Percentiles rank a stretch among this genome's conserved stretches.
phyloP scores from a whole-genome alignment of 1,140 invertebrate species.

The Plutomurus gul region DNA sequence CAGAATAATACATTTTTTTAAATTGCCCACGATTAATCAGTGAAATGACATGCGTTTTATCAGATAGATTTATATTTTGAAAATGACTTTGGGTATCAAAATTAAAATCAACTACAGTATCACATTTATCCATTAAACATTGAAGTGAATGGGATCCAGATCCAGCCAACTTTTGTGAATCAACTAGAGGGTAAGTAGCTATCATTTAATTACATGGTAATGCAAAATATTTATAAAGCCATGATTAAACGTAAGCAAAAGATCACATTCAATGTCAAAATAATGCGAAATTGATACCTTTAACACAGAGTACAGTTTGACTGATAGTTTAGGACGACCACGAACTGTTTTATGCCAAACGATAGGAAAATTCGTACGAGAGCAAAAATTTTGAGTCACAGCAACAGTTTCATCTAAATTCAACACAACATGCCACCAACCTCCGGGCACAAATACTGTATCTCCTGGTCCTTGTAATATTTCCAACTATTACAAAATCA shows the following conservation, averaged over 20 bases:
- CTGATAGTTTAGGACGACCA: slow-evolving; percentile 90
- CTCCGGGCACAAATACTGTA: slow-evolving; percentile 97
- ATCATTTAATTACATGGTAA: slow-evolving; percentile 24
- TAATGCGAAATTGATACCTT: slow-evolving; percentile 62
- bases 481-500: slow-evolving; percentile 70
- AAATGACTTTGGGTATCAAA: too few relatives aligned
- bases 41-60: too few relatives aligned
- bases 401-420: slow-evolving; percentile 96
- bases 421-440: slow-evolving; percentile 98
- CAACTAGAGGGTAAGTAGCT: too few relatives aligned
- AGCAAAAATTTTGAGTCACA: slow-evolving; percentile 98
- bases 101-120: too few relatives aligned
- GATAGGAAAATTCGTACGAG: slow-evolving; percentile 87
- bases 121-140: too few relatives aligned
- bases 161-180: too few relatives aligned
- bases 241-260: background rate
- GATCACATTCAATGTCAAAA: background rate
- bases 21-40: too few relatives aligned
- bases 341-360: slow-evolving; percentile 98
- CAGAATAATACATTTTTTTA: too few relatives aligned
- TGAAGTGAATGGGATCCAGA: too few relatives aligned
- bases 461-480: slow-evolving; percentile 96
- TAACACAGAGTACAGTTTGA: slow-evolving; percentile 76
- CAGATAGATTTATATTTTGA: too few relatives aligned
- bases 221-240: background rate